Evolutionary conservation across 2,888 invertebrate species (phyloP).

Genomic region (Euphydryas editha): DNA sequence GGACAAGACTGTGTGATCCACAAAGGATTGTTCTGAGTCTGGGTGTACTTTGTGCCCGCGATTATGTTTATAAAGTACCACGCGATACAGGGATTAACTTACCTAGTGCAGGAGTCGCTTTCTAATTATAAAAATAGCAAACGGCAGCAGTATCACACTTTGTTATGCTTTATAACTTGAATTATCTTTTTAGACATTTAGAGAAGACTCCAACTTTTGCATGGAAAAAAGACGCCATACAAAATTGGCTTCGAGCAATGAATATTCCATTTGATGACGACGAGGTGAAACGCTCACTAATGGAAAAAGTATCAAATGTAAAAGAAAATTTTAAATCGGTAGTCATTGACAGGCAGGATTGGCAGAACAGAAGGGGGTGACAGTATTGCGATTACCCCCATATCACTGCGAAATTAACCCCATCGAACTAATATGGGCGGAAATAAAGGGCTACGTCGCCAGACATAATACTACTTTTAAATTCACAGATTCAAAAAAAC

Average conservation of each 20-base stretch:
- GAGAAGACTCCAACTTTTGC: too few relatives aligned
- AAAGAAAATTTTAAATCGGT: not conserved
- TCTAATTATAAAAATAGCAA: too few relatives aligned
- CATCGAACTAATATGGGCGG: constrained; percentile 29
- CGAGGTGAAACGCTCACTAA: not conserved
- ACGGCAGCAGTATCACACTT: too few relatives aligned
- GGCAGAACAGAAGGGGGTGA: too few relatives aligned
- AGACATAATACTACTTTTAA: constrained; percentile 33
- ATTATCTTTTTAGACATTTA: too few relatives aligned
- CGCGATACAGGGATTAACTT: too few relatives aligned
- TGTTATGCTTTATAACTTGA: too few relatives aligned
- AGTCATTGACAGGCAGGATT: not conserved
- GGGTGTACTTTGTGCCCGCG: too few relatives aligned
- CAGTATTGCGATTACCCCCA: not conserved
- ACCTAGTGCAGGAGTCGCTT: too few relatives aligned
- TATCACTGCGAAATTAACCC: constrained; percentile 16
- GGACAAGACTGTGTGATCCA: too few relatives aligned
- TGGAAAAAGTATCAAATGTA: not conserved
- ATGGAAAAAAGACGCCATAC: not conserved
- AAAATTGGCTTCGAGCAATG: not conserved
- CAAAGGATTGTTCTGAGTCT: too few relatives aligned
- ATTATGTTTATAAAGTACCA: too few relatives aligned
- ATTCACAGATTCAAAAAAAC: constrained; percentile 21
- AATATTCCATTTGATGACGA: not conserved
- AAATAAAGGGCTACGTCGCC: constrained; percentile 26